Evolutionary conservation across 2,888 invertebrate species (phyloP).

Genomic region (Cheilosia pagana): DNA sequence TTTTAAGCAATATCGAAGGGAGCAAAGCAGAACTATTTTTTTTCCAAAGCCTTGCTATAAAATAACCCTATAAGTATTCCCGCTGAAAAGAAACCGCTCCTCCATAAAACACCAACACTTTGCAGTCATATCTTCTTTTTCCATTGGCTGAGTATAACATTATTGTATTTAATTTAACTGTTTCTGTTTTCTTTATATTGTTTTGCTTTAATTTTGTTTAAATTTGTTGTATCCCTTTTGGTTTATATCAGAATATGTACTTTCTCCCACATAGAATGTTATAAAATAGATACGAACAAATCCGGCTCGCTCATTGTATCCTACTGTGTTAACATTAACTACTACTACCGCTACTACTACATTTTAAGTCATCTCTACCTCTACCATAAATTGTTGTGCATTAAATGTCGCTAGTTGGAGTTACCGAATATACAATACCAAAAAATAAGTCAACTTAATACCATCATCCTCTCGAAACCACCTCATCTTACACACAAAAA

Average conservation of each 20-base stretch:
- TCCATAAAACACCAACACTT: constrained; percentile 33
- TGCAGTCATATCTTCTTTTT: neutral
- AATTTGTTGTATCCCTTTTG: constrained; percentile 7
- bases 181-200: neutral
- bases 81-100: neutral
- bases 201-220: constrained; percentile 9
- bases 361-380: constrained; percentile 69
- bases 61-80: neutral
- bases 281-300: constrained; percentile 16
- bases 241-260: constrained; percentile 32
- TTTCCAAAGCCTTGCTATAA: too few species aligned
- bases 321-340: constrained; percentile 47
- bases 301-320: constrained; percentile 61
- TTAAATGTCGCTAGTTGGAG: constrained; percentile 69
- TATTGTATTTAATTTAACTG: constrained; percentile 1
- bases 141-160: constrained; percentile 31
- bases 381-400: constrained; percentile 68
- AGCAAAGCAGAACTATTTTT: too few species aligned
- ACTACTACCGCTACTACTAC: constrained; percentile 60
- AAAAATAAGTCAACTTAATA: constrained; percentile 40
- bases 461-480: constrained; percentile 48
- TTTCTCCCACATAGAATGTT: constrained; percentile 55
- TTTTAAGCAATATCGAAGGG: too few species aligned
- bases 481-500: constrained; percentile 29
- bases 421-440: constrained; percentile 42